Base-by-base conservation (phyloP, 2,113 vertebrate species). In the Chascanopsetta lugubris region DNA sequence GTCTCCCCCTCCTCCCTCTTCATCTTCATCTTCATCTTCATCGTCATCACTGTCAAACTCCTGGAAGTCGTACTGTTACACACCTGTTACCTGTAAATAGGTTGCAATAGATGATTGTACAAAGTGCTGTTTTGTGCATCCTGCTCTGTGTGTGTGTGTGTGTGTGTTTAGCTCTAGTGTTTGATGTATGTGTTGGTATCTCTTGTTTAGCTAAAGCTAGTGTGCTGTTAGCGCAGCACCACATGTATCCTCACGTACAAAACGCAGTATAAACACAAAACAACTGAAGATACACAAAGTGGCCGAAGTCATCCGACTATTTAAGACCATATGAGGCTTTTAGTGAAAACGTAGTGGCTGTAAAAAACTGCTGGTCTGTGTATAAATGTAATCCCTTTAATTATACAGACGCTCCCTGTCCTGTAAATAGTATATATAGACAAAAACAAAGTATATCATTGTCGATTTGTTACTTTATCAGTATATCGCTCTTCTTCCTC, bases 391-490 rank as follows among this genome's bases (percentile, higher is more conserved):
- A 59, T 71, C 64, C 83, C 75, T 84, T 79, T 78, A 78, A 83
- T 43, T 62, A 67, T 65, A 66, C 63, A 64, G 68, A 82, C 47
- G 74, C 64, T 62, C 54, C 54, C 50, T 53, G 67, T 80, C 71
- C 61, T 88, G 88, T 90, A 89, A 61, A 90, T 86, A 83, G 70
- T 87, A 84, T 88, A 87, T 82, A 86, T 82, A 80, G 65, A 72
- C 60, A 68, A 71, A 62, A 66, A 38, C 63, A 50, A 64, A 36
- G 21, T 4, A 42, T 69, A 51, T 56, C 51, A 77, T 56, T 4
- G 27, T 75, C 29, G 61, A 54, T 64, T 79, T 87, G 34, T 36
- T 64, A 54, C 38, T 74, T 55, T 53, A 71, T 82, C 72, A 76
- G 82, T 87, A 80, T 87, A 77, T 73, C 69, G 77, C 42, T 79